Conservation (phyloP, 2,888 invertebrate genomes). For the Invenusta paracnida region DNA sequence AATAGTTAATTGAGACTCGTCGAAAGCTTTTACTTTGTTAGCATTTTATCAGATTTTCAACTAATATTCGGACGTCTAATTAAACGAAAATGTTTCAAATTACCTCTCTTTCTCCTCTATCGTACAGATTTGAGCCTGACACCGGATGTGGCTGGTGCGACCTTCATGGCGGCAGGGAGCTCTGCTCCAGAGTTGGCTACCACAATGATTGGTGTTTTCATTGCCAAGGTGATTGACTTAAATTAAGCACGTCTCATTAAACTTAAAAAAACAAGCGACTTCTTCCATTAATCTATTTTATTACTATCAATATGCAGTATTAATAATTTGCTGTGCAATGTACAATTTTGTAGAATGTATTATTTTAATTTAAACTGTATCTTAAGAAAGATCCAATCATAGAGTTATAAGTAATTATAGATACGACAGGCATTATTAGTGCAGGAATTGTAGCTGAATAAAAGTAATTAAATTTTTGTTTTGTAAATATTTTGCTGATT, state of each 20-base stretch:
- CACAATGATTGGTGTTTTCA: slow-evolving; percentile 55
- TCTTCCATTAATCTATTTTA: neutral
- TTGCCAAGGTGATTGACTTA: slow-evolving; percentile 51
- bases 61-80: too few relatives aligned
- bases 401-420: neutral
- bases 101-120: neutral
- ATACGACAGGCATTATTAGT: too few relatives aligned
- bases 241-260: too few relatives aligned
- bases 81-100: neutral
- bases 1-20: too few relatives aligned
- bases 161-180: slow-evolving; percentile 59
- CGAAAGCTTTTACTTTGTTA: too few relatives aligned
- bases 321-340: neutral
- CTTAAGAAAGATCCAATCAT: too few relatives aligned
- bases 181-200: slow-evolving; percentile 58
- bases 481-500: neutral
- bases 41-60: too few relatives aligned
- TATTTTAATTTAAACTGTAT: too few relatives aligned
- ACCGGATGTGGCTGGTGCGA: slow-evolving; percentile 58
- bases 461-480: too few relatives aligned
- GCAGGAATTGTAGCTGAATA: too few relatives aligned
- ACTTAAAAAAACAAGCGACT: neutral
- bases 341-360: neutral
- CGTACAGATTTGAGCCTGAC: slow-evolving; percentile 52
- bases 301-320: neutral